Evolutionary conservation across 2,797 vertebrate species (phyloP).

Genomic region (Oreochromis grahami): DNA sequence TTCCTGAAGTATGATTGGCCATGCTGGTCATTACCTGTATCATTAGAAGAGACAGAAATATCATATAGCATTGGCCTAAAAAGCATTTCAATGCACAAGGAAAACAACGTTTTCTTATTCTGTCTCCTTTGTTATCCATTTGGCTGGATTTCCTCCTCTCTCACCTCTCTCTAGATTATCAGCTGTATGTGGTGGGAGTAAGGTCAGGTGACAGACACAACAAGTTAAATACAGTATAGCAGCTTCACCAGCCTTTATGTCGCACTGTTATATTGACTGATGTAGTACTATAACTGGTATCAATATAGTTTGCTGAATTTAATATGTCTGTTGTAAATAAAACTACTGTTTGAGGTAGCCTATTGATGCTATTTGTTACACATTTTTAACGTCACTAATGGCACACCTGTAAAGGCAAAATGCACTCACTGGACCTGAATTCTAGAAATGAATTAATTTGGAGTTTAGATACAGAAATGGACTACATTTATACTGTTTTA

Average conservation of each 20-base stretch:
- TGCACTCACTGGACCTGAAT: background rate
- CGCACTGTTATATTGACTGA: slow-evolving; percentile 3
- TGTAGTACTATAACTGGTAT: background rate
- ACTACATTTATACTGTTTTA: background rate
- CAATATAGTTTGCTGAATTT: slow-evolving; percentile 10
- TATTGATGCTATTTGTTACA: background rate
- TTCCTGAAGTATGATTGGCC: slow-evolving; percentile 12
- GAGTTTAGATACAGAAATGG: background rate
- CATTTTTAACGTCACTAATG: background rate
- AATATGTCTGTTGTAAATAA: background rate
- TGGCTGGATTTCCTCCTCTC: background rate
- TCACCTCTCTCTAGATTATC: background rate
- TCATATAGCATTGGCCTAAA: slow-evolving; percentile 47
- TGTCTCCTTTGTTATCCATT: background rate
- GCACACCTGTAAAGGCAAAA: background rate
- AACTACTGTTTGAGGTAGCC: background rate
- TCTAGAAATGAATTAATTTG: background rate
- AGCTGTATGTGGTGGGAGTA: slow-evolving; percentile 12
- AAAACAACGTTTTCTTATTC: background rate
- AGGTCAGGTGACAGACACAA: slow-evolving; percentile 50
- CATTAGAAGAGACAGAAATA: slow-evolving; percentile 36
- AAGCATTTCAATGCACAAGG: slow-evolving; percentile 32
- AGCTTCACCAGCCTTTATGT: slow-evolving; percentile 16
- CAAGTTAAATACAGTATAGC: slow-evolving; percentile 45
- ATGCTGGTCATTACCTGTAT: slow-evolving; percentile 25